Base-by-base conservation (phyloP, 2,797 vertebrate genomes). In the Oreochromis mossambicus region DNA sequence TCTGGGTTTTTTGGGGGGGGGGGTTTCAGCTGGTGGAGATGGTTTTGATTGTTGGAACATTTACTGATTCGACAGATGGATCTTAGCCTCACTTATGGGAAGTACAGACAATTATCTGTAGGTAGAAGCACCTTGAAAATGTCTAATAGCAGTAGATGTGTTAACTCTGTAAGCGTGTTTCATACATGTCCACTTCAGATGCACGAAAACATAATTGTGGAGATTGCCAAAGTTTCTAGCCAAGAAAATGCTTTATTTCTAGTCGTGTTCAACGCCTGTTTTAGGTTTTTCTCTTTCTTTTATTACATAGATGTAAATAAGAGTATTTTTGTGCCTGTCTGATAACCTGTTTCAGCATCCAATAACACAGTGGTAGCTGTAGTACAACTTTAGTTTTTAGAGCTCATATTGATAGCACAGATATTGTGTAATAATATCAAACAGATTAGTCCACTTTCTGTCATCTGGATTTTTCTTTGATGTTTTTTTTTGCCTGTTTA, bases 321-420 rank as follows among this genome's bases (percentile, higher is more conserved):
- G 94, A 96, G 92, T 96, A 96, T 96, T 96, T 95, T 96, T 95
- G 89, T 95, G 91, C 88, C 90, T 93, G 91, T 95, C 86, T 92
- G 85, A 87, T 86, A 82, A 91, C 87, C 83, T 89, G 89, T 93
- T 92, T 88, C 87, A 79, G 66, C 81, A 81, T 92, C 85, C 70
- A 79, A 58, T 93, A 97, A 96, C 96, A 97, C 97, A 97, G 93
- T 91, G 89, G 88, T 85, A 81, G 58, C 17, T 85, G 17, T 36
- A 86, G 21, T 79, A 26, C 9, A 58, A 4, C 2, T 50, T 54
- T 52, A 76, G 32, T 75, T 51, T 70, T 56, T 75, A 14, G 50
- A 32, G 46, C 70, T 56, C 55, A 29, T 56, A 56, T 29, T 34
- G 70, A n/a, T 50, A 75, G 43, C 26, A 50, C 10, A 50, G 46